Evolutionary conservation across 2,113 vertebrate species (phyloP).

Genomic region (Notarius lentiginosus): DNA sequence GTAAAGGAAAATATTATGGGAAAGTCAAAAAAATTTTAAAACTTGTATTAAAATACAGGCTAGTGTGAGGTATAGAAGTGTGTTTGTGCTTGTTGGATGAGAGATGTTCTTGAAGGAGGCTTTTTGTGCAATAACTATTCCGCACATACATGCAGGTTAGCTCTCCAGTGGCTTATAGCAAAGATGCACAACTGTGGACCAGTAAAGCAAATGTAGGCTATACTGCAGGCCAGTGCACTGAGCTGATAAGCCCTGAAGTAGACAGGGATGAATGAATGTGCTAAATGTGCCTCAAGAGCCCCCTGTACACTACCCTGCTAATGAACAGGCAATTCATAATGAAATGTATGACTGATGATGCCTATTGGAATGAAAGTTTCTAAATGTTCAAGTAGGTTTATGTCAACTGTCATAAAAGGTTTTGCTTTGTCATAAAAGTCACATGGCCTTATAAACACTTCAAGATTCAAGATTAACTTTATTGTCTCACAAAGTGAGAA

Average conservation of each 20-base stretch:
- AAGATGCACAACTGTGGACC: not conserved
- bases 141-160: slow-evolving; percentile 40
- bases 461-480: no score
- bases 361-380: not conserved
- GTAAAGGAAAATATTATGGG: not conserved
- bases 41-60: not conserved
- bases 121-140: slow-evolving; percentile 26
- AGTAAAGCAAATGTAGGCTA: slow-evolving; percentile 39
- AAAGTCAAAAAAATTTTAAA: not conserved
- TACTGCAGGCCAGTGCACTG: slow-evolving; percentile 33
- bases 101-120: slow-evolving; percentile 1
- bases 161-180: slow-evolving; percentile 27
- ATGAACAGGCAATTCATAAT: slow-evolving; percentile 8
- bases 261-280: slow-evolving; percentile 13
- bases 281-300: slow-evolving; percentile 10
- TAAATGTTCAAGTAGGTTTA: not conserved
- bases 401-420: no score
- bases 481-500: no score
- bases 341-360: not conserved
- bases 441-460: not conserved
- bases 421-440: no score
- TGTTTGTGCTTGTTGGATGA: slow-evolving; percentile 1
- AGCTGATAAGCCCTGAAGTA: slow-evolving; percentile 29
- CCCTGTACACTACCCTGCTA: not conserved
- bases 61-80: not conserved